Percentiles rank a stretch among this genome's conserved stretches.
These are phyloP conservation scores for Microplitis mediator DNA, from an alignment of 1,140 invertebrate genomes.

Conservation along the genomic window DNA sequence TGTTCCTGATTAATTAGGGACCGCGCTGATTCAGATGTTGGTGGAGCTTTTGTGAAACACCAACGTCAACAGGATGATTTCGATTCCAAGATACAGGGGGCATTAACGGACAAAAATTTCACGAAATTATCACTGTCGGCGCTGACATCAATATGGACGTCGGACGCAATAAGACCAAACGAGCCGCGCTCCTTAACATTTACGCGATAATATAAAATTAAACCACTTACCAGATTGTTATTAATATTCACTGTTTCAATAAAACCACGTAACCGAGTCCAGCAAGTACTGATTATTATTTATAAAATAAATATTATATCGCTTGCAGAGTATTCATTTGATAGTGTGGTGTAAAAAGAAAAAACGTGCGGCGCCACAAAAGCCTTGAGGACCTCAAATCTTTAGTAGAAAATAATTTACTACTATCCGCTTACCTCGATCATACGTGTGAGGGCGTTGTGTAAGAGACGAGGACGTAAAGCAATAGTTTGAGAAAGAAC, in stretches of 20 bases:
- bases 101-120: slow-evolving; percentile 73
- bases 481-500: slow-evolving; percentile 6
- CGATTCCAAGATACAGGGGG: slow-evolving; percentile 69
- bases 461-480: slow-evolving; percentile 39
- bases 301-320: too few species aligned
- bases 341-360: slow-evolving; percentile 16
- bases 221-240: background rate
- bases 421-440: slow-evolving; percentile 52
- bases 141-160: slow-evolving; percentile 72
- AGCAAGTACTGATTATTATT: too few species aligned
- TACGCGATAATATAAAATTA: background rate
- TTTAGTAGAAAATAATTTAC: slow-evolving; percentile 1
- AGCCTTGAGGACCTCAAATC: slow-evolving; percentile 8
- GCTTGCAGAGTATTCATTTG: too few species aligned
- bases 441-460: slow-evolving; percentile 68
- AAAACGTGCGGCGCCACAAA: slow-evolving; percentile 24
- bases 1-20: slow-evolving; percentile 36
- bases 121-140: slow-evolving; percentile 73
- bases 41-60: slow-evolving; percentile 55
- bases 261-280: background rate
- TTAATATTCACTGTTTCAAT: background rate
- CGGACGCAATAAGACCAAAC: slow-evolving; percentile 39
- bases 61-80: slow-evolving; percentile 62
- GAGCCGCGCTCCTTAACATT: slow-evolving; percentile 36
- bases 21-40: slow-evolving; percentile 58